Evolutionary conservation across 2,797 vertebrate species (phyloP).

Genomic region (Cuculus canorus): DNA sequence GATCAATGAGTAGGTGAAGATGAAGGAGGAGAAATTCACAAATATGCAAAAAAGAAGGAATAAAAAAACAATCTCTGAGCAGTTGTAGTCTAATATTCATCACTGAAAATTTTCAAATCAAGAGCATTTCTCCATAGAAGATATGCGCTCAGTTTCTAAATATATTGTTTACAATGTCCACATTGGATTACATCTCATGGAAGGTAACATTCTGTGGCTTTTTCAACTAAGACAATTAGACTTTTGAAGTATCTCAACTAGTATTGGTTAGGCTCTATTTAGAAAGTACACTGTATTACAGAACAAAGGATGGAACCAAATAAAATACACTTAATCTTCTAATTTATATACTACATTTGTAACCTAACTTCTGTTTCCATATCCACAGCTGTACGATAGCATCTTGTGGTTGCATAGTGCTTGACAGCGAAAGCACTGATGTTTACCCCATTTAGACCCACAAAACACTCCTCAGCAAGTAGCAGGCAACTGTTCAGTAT

Average conservation of each 20-base stretch:
- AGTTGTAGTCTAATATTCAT: neutral
- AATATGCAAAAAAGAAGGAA: neutral
- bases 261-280: neutral
- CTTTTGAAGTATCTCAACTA: neutral
- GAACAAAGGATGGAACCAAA: neutral
- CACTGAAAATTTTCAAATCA: neutral
- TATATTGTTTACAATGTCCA: neutral
- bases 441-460: neutral
- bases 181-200: neutral
- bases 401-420: neutral
- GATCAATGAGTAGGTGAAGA: neutral
- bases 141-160: neutral
- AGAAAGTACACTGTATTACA: neutral
- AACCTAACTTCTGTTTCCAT: neutral
- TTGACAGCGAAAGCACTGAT: neutral
- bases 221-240: neutral
- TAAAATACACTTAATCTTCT: neutral
- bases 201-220: neutral
- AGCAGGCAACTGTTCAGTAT: neutral
- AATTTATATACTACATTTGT: neutral
- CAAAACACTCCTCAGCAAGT: neutral
- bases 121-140: neutral
- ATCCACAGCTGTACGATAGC: neutral
- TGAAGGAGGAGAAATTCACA: neutral
- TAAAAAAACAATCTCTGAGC: neutral